Conservation (phyloP, 2,888 invertebrate genomes). For the Tricholauxania praeusta region DNA sequence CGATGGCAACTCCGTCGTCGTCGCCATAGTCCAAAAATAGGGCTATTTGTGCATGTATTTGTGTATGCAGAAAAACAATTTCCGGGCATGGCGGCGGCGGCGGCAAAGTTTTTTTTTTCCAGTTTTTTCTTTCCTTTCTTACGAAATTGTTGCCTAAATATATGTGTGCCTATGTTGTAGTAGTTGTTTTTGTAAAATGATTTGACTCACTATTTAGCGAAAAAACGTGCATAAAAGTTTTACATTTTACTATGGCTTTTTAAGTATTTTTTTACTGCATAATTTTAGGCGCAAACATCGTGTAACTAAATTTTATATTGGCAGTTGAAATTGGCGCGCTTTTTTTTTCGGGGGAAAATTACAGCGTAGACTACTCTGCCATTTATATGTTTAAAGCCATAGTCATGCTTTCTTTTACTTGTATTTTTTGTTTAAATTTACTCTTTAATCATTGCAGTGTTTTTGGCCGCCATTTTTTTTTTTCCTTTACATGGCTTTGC, state of each 20-base stretch:
- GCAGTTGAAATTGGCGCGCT: not conserved
- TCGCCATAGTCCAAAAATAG: not conserved
- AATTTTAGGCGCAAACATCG: slow-evolving; percentile 6
- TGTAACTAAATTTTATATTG: not conserved
- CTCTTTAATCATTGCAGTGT: not conserved
- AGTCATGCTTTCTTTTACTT: not conserved
- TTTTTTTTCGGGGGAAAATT: not conserved
- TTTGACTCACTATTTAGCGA: too few relatives aligned
- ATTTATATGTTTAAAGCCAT: too few relatives aligned
- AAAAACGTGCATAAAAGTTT: too few relatives aligned
- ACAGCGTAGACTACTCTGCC: too few relatives aligned
- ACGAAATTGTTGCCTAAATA: too few relatives aligned
- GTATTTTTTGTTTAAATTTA: not conserved
- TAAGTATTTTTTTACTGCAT: not conserved
- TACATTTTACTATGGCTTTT: too few relatives aligned
- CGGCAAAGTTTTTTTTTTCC: too few relatives aligned
- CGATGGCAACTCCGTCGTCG: not conserved
- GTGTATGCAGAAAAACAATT: slow-evolving; percentile 2
- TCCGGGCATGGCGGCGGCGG: not conserved
- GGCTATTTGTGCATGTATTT: not conserved
- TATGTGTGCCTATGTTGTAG: too few relatives aligned
- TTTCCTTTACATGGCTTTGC: not conserved
- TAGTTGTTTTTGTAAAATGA: too few relatives aligned
- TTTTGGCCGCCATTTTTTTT: not conserved
- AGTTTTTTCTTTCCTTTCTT: too few relatives aligned